These are phyloP conservation scores for Vespertilio murinus DNA, from an alignment of 2,797 vertebrate genomes.

Conservation along the genomic window DNA sequence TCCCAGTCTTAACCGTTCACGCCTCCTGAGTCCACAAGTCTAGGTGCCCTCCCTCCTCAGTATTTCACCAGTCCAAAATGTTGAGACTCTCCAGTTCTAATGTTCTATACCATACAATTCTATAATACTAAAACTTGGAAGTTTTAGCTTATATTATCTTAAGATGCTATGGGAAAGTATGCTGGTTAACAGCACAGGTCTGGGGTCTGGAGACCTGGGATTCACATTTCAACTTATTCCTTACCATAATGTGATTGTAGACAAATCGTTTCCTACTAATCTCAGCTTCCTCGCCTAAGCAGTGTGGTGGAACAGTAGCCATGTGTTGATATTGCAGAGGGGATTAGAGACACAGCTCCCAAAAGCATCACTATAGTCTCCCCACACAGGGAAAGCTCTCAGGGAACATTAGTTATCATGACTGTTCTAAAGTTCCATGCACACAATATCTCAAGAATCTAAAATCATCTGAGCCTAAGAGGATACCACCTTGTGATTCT, in stretches of 20 bases:
- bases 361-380: neutral
- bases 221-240: neutral
- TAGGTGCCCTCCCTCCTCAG: neutral
- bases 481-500: neutral
- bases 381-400: neutral
- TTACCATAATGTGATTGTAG: neutral
- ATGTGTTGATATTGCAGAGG: neutral
- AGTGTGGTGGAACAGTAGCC: neutral
- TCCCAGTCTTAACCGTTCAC: neutral
- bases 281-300: neutral
- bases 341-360: neutral
- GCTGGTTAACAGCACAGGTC: neutral
- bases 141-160: neutral
- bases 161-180: neutral
- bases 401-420: neutral
- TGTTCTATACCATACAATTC: neutral
- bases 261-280: neutral
- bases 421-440: neutral
- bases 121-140: neutral
- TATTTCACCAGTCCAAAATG: neutral
- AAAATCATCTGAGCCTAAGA: neutral
- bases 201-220: neutral
- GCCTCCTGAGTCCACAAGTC: neutral
- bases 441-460: neutral
- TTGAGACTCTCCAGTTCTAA: neutral